Conservation (phyloP, 2,113 vertebrate genomes). For the Archocentrus centrarchus region DNA sequence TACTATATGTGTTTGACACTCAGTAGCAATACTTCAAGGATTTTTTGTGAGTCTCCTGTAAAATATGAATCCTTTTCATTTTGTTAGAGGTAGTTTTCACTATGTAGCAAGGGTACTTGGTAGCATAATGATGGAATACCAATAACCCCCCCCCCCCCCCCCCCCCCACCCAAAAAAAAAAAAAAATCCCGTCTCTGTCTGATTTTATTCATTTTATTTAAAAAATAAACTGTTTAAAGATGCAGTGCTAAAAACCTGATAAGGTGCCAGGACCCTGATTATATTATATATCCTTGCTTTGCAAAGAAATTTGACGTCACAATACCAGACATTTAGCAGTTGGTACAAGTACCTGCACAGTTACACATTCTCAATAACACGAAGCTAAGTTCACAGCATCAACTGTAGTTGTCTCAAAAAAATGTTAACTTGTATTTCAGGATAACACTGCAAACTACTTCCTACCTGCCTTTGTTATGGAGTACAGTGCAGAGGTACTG, state of each 20-base stretch:
- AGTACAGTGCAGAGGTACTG: too few relatives aligned
- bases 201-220: neutral
- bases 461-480: too few relatives aligned
- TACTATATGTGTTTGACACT: too few relatives aligned
- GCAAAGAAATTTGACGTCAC: neutral
- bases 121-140: neutral
- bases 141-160: too few relatives aligned
- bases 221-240: neutral
- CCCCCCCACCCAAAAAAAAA: too few relatives aligned
- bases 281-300: neutral
- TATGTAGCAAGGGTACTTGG: too few relatives aligned
- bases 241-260: neutral
- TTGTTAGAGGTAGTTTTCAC: too few relatives aligned
- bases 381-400: too few relatives aligned
- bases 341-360: neutral
- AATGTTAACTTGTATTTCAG: too few relatives aligned
- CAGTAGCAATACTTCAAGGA: neutral
- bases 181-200: neutral
- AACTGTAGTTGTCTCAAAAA: too few relatives aligned
- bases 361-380: neutral
- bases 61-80: too few relatives aligned
- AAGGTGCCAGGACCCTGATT: neutral
- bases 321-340: neutral
- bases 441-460: too few relatives aligned
- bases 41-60: neutral